Base-by-base conservation (phyloP, 2,113 vertebrate genomes). In the Greenwoodochromis staneri region DNA sequence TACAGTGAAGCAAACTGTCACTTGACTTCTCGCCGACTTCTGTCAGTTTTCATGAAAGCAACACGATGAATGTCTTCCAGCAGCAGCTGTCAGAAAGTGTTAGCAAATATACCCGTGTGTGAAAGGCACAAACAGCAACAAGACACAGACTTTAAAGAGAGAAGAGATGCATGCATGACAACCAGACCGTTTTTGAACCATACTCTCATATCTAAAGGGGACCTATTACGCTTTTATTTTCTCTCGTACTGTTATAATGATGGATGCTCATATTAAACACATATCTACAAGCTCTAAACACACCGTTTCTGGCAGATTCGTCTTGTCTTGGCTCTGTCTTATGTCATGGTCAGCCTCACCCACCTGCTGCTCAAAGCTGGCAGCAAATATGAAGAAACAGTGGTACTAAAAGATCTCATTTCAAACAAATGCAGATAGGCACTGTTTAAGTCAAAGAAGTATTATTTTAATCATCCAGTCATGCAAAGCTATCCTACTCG, bases 251-350 rank as follows among this genome's bases (percentile, higher is more conserved):
- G 13, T 17, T 47, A 47, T 47, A 29, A 47, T 47, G 40, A 16
- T 45, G 21, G 40, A 17, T 73, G 69, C 21, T 76, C 42, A 49
- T 76, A 19, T 49, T 76, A 49, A 19, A 31, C 71, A 27, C 38
- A 11, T 4, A 45, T 45, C 8, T 73, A 73, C 21, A 76, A 76
- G 16, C 24, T 76, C 71, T 76, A 29, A 45, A 76, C 42, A 76
- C 42, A 7, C 9, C 0, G 8, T 5, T 47, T 76, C 69, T 27
- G 0, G 2, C 21, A 76, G 40, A 24, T 27, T 76, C 0, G 0
- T 31, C 71, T 76, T 19, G 9, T 19, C 24, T 5, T 49, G 16
- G 9, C 21, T 49, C 71, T 2, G 21, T 7, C 40, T 73, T 45
- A 47, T 29, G 40, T 29, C 69, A 47, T 45, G 21, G 69, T 45